Evolutionary conservation across 2,888 invertebrate genomes (phyloP).

Genomic region (Gymnocheta viridis): DNA sequence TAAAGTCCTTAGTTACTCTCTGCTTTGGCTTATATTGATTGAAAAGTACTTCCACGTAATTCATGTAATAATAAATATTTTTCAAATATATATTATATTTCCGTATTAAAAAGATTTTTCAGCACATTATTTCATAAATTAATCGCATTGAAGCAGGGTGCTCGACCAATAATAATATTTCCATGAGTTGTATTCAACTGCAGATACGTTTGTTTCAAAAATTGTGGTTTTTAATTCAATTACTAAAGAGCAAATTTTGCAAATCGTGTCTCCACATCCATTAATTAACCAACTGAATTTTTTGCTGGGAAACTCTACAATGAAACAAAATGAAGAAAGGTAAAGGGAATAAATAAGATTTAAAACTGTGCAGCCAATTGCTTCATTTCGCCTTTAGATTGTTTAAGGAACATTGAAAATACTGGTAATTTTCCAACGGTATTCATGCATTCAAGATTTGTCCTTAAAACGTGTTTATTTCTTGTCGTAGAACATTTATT

Average conservation of each 20-base stretch:
- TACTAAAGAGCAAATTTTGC: no score
- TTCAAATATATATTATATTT: no score
- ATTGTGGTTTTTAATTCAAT: no score
- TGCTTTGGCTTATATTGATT: background rate
- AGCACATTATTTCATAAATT: no score
- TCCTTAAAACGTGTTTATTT: background rate
- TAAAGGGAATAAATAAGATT: background rate
- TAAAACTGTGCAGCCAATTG: background rate
- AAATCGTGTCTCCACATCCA: no score
- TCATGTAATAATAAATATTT: no score
- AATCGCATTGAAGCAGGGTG: no score
- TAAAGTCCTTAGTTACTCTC: background rate
- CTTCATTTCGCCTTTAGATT: slow-evolving; percentile 8
- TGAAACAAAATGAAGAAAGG: background rate
- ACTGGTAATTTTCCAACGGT: slow-evolving; percentile 16
- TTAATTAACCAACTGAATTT: no score
- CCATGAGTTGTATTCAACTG: no score
- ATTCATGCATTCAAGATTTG: background rate
- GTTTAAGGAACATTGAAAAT: background rate
- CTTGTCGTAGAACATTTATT: background rate
- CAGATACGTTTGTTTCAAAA: no score
- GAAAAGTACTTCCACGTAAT: background rate
- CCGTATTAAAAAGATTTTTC: no score
- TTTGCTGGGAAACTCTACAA: background rate
- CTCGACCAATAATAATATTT: no score